phyloP scores from a whole-genome alignment of 2,113 vertebrate genomes.

The Pluvialis apricaria region DNA sequence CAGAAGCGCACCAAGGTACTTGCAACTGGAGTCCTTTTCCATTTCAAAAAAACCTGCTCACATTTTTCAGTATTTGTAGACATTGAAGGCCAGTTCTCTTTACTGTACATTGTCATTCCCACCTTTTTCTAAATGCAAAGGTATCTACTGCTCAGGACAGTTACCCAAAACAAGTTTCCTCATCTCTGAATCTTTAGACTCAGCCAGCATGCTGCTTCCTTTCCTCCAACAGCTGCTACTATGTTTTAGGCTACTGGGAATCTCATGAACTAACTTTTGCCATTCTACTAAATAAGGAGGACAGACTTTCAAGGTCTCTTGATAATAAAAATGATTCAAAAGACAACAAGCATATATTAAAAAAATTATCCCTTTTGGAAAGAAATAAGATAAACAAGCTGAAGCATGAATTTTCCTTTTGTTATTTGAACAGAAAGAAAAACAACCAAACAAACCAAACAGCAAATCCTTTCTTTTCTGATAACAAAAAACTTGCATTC shows the following conservation, averaged over 20 bases:
- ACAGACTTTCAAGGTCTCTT: neutral
- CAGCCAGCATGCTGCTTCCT: neutral
- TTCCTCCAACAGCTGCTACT: neutral
- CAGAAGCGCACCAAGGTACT: neutral
- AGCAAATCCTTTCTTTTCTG: neutral
- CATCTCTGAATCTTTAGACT: neutral
- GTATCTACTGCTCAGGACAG: neutral
- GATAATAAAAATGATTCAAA: neutral
- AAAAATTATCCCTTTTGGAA: neutral
- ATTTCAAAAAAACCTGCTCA: neutral
- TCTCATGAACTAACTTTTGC: neutral
- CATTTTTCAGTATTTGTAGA: neutral
- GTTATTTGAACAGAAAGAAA: neutral
- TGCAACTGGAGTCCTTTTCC: neutral
- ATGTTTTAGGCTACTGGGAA: neutral
- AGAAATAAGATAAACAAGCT: neutral
- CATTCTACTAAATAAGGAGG: neutral
- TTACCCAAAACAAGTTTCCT: neutral
- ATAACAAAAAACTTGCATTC: neutral
- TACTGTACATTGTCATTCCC: neutral
- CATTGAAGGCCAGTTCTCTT: neutral
- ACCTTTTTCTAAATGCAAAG: neutral
- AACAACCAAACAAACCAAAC: neutral
- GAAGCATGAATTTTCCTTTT: neutral
- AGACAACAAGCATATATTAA: neutral